phyloP scores from a whole-genome alignment of 1,140 invertebrate species.

The Drosophila biarmipes region DNA sequence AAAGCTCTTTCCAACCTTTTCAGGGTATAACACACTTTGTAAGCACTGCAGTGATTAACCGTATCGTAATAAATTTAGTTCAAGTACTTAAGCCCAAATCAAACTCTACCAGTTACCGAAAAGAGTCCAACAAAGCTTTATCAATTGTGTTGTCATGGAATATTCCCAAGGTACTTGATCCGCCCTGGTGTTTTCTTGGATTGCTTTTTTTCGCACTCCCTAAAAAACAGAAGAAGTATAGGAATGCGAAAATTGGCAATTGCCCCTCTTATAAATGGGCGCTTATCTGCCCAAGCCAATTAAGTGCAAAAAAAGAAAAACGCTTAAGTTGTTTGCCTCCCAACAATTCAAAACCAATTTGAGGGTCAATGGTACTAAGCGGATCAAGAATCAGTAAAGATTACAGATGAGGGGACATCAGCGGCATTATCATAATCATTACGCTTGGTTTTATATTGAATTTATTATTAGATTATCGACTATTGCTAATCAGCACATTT shows the following conservation, averaged over 20 bases:
- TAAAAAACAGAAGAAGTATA: background rate
- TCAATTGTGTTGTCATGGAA: conserved; percentile 43
- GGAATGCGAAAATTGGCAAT: conserved; percentile 3
- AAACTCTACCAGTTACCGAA: conserved; percentile 6
- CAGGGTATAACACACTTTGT: background rate
- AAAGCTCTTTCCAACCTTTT: no score
- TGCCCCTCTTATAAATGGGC: conserved; percentile 23
- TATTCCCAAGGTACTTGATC: conserved; percentile 29
- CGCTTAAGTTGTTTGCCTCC: conserved; percentile 7
- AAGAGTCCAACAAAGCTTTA: conserved; percentile 13
- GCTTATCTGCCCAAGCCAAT: conserved; percentile 22
- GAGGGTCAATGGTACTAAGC: conserved; percentile 30
- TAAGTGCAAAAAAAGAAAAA: background rate
- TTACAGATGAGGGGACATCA: conserved; percentile 1
- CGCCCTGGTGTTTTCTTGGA: background rate
- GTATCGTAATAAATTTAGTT: conserved; percentile 12
- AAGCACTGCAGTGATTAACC: conserved; percentile 17
- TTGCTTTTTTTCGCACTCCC: background rate
- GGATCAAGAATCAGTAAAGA: background rate
- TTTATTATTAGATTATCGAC: conserved; percentile 77
- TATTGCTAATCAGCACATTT: conserved; percentile 77
- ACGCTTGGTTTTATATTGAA: conserved; percentile 32
- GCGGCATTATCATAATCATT: background rate
- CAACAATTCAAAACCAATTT: conserved; percentile 9
- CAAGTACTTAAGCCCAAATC: conserved; percentile 3